Evolutionary conservation across 2,113 vertebrate species (phyloP).

Genomic region (Callaeas wilsoni): DNA sequence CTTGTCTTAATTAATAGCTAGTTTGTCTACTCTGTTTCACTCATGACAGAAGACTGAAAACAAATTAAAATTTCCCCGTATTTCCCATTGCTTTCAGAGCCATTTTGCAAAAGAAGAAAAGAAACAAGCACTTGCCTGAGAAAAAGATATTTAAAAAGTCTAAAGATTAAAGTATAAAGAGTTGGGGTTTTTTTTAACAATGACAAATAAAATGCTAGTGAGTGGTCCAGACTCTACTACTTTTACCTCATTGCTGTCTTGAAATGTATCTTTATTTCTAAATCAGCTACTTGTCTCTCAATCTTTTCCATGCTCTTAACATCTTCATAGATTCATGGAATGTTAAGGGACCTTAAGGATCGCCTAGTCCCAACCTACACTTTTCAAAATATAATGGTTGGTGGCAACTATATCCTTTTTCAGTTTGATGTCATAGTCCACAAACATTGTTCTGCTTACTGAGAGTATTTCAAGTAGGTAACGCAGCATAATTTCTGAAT

Average conservation of each 20-base stretch:
- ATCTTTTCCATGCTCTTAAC: constrained; percentile 36
- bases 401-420: not conserved
- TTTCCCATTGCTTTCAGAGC: not conserved
- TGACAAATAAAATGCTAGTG: not conserved
- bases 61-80: not conserved
- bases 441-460: not conserved
- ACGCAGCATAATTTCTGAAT: not conserved
- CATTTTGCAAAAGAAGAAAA: not conserved
- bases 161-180: not conserved
- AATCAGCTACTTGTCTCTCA: not conserved
- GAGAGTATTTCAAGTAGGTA: not conserved
- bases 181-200: not conserved
- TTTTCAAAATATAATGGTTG: not conserved
- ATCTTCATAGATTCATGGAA: not conserved
- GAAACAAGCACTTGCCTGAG: not conserved
- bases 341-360: not conserved
- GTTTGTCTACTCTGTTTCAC: not conserved
- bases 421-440: not conserved
- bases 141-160: not conserved
- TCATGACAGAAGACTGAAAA: not conserved
- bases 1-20: not conserved
- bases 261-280: constrained; percentile 37
- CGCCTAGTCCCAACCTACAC: not conserved
- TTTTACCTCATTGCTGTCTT: constrained; percentile 36
- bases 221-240: not conserved